phyloP scores from a whole-genome alignment of 2,797 vertebrate species.

The Ataeniobius toweri region DNA sequence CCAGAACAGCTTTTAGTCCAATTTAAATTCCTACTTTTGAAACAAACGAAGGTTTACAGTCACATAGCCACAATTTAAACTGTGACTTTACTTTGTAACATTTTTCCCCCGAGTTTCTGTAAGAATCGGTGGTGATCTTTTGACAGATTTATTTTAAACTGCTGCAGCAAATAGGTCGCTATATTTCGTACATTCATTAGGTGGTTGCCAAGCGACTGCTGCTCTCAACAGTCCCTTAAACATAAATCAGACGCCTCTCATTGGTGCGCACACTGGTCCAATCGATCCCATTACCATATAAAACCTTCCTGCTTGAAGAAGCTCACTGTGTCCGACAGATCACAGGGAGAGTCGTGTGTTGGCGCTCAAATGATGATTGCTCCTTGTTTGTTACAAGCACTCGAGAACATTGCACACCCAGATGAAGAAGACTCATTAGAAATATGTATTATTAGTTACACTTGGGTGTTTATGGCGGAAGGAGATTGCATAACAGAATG shows the following conservation, averaged over 20 bases:
- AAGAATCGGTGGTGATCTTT: background rate
- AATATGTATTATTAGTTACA: background rate
- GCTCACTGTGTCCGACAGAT: conserved; percentile 32
- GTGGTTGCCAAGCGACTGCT: conserved; percentile 76
- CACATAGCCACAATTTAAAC: conserved; percentile 13
- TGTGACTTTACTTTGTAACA: background rate
- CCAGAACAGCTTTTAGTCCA: background rate
- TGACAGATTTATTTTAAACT: conserved; percentile 16
- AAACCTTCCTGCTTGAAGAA: conserved; percentile 61
- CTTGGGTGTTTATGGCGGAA: background rate
- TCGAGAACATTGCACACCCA: background rate
- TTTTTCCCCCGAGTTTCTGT: conserved; percentile 6
- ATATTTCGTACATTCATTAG: conserved; percentile 67
- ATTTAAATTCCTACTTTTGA: conserved; percentile 7
- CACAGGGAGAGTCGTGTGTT: conserved; percentile 25
- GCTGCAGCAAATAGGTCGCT: conserved; percentile 34
- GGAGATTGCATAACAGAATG: background rate
- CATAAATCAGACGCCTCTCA: conserved; percentile 74
- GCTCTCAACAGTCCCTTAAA: conserved; percentile 67
- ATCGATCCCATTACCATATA: conserved; percentile 74
- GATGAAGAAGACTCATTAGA: background rate
- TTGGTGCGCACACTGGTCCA: conserved; percentile 65
- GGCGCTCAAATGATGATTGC: conserved; percentile 3
- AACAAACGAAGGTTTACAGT: background rate
- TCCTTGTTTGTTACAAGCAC: background rate